Evolutionary conservation across 2,888 invertebrate species (phyloP), one percentile per base, ranked within the genome.

Genomic region (Ramazzottius varieornatus): DNA sequence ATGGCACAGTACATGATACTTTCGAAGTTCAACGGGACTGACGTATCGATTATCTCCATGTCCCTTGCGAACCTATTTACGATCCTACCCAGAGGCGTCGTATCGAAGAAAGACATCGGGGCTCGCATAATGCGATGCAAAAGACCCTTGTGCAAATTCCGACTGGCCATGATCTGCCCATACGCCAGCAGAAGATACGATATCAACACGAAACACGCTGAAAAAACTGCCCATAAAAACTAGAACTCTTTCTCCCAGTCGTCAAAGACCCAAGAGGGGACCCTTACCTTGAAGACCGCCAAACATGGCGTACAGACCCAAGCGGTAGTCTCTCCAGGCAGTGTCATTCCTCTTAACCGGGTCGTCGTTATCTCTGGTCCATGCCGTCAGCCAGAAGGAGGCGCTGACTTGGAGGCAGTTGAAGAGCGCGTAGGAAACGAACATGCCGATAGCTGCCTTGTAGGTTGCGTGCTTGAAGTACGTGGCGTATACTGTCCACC

Each of bases 261-360:
- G 20, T 40, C n/a, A 40, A 40, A 40, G 8, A 40, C 8, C 8
- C 40, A 40, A 40, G 20, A 40, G 40, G 40, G 40, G 8, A 40
- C 8, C 40, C 13, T 46, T 33, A 33, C 65, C 33, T 64, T 66
- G 65, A 1, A 34, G n/a, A 13, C 46, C n/a, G 68, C 91, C 91
- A 68, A 91, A 82, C 29, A 83, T 86, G 68, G 87, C 90, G 75
- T 90, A 91, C n/a, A 89, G 86, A 65, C 88, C 86, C 67, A 91
- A 81, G 74, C 88, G 89, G 77, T 86, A 80, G 73, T 89, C 85
- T 68, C 86, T 29, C 46, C 46, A 46, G 4, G 16, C 24, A 4
- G 66, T 66, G 20, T 67, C 65, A 46, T 68, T 66, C 1, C 33
- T 33, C 8, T 32, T 2, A 32, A 33, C 54, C 2, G 64, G 33